These are phyloP conservation scores for Sardinella longiceps DNA, from an alignment of 2,797 vertebrate genomes.

Conservation along the genomic window DNA sequence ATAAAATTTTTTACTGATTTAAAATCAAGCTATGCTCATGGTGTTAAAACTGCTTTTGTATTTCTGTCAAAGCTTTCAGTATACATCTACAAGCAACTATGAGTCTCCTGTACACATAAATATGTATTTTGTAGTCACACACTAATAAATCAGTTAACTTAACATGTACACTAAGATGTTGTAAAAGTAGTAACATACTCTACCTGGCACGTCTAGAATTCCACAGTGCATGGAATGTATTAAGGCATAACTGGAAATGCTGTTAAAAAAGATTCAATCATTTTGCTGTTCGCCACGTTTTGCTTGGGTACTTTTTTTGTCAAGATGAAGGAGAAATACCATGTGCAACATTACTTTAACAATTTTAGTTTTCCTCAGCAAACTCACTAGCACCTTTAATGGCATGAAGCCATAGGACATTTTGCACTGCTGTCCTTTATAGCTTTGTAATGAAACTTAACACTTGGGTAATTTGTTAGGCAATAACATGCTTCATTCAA, in stretches of 20 bases:
- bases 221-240: background rate
- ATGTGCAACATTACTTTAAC: background rate
- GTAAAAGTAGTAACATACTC: background rate
- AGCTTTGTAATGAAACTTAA: background rate
- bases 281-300: background rate
- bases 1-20: background rate
- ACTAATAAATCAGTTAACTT: background rate
- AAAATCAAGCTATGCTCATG: background rate
- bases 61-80: background rate
- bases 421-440: background rate
- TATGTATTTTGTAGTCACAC: background rate
- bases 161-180: background rate
- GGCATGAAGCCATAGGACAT: background rate
- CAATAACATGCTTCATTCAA: background rate
- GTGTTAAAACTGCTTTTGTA: background rate
- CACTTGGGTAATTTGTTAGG: constrained; percentile 11
- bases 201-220: too few relatives aligned
- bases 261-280: background rate
- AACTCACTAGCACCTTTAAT: background rate
- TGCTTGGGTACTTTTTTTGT: background rate
- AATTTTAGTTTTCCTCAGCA: background rate
- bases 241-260: background rate
- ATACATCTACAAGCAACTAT: background rate
- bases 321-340: background rate
- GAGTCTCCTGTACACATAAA: background rate